A percentile compares a stretch with the other conserved stretches of the same genome.
Conservation (phyloP, 2,113 vertebrate genomes). For the Calypte anna region DNA sequence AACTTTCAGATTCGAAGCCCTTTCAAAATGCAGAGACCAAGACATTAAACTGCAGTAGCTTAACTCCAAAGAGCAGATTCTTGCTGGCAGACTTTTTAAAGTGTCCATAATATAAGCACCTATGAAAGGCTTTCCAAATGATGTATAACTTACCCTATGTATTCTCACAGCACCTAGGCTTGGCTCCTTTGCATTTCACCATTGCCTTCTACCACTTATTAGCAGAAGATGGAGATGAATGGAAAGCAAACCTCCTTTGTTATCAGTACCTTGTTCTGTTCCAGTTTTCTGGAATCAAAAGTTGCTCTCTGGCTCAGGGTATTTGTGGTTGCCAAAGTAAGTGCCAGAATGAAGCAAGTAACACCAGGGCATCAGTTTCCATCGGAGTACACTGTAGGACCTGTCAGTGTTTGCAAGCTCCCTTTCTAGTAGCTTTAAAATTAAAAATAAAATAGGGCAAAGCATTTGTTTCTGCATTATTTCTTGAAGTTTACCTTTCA, state of each 20-base stretch:
- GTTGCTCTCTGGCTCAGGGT: not conserved
- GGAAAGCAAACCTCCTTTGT: constrained; percentile 16
- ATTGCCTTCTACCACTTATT: not conserved
- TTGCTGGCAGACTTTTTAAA: not conserved
- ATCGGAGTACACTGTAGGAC: not conserved
- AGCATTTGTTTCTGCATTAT: constrained; percentile 44
- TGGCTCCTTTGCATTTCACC: not conserved
- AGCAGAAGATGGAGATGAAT: not conserved
- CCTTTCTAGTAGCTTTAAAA: not conserved
- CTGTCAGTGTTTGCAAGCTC: not conserved
- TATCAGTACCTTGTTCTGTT: constrained; percentile 52
- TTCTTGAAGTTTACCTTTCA: constrained; percentile 58
- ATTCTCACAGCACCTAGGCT: not conserved
- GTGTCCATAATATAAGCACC: not conserved
- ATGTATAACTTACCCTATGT: not conserved
- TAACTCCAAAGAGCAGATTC: not conserved
- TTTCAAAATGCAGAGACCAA: not conserved
- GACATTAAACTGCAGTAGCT: not conserved
- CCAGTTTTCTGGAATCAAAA: not conserved
- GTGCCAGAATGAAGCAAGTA: not conserved
- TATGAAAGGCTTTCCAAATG: constrained; percentile 6
- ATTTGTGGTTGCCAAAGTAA: not conserved
- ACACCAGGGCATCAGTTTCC: not conserved
- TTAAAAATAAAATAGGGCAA: not conserved
- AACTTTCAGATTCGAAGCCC: not conserved